These are phyloP conservation scores for Turritopsis dohrnii DNA, from an alignment of 30 jellyfish, hydroid and myxozoan genomes.

Conservation along the genomic window DNA sequence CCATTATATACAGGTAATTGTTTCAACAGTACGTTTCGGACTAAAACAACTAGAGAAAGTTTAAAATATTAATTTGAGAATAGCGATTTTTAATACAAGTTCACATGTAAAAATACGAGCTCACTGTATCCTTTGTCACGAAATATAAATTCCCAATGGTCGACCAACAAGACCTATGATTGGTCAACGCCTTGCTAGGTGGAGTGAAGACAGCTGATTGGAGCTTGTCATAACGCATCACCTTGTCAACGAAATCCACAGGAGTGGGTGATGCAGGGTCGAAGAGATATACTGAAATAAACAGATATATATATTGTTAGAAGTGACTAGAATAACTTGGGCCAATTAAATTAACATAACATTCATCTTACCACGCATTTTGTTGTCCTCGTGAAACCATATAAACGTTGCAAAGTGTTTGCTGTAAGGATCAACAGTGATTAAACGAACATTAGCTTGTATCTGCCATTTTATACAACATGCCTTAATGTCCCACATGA, in stretches of 20 bases:
- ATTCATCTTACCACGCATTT: slow-evolving; percentile 39
- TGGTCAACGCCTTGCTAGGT: neutral
- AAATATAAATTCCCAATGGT: slow-evolving; percentile 21
- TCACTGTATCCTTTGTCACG: neutral
- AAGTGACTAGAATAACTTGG: neutral
- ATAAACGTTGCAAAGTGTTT: slow-evolving; percentile 52
- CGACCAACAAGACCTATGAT: neutral
- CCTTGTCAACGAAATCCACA: neutral
- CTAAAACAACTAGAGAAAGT: too few relatives aligned
- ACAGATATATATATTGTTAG: neutral
- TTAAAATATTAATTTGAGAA: too few relatives aligned
- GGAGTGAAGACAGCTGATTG: slow-evolving; percentile 25
- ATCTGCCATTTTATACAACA: slow-evolving; percentile 60
- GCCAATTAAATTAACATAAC: too few relatives aligned
- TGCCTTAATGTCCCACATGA: slow-evolving; percentile 64
- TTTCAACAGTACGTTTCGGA: too few relatives aligned
- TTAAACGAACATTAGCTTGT: slow-evolving; percentile 39
- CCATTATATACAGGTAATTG: too few relatives aligned
- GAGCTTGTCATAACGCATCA: neutral
- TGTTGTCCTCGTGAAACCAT: slow-evolving; percentile 19
- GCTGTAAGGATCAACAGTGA: slow-evolving; percentile 62
- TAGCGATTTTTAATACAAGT: too few relatives aligned
- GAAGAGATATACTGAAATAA: slow-evolving; percentile 37
- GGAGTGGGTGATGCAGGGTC: slow-evolving; percentile 45
- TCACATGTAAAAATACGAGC: too few relatives aligned